Evolutionary conservation across 2,888 invertebrate species (phyloP), one percentile per base, ranked within the genome.

Genomic region (Gastracanthus pulcherrimus): DNA sequence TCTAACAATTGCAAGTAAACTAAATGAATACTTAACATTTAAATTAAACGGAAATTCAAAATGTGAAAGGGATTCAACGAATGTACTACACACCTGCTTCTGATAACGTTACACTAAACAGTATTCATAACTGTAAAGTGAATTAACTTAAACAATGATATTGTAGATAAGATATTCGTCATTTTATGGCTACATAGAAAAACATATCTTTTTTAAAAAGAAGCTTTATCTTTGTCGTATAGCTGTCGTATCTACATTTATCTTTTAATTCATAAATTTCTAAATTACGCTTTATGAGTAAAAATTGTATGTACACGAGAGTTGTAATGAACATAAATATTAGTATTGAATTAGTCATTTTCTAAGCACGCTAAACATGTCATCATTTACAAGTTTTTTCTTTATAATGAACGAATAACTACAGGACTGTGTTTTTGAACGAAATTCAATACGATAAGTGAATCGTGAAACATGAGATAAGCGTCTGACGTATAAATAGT

Each of bases 401-500:
- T 31, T 31, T 6, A 0, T 31, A 31, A 31, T 34, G 55, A 55
- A 55, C 26, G 11, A 55, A 23, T 55, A n/a, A n/a, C 9, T 19
- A 26, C n/a, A 11, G 9, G 26, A 23, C 23, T n/a, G 34, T 62
- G n/a, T n/a, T 34, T 66, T 66, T 31, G 16, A 48, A 69, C 38
- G 5, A 16, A 60, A 36, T 62, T 74, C 11, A 26, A 38, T 7
- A 31, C 23, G 67, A 76, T 66, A 76, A 76, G 31, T n/a, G 13
- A 41, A 76, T 67, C 48, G 48, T 36, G 13, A 19, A 26, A 45
- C 36, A 23, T 9, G 6, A 77, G 77, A 77, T 77, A 77, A 77
- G 77, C 38, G 41, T 9, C 4, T 16, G 7, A 26, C 48, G 48
- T 77, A 67, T 77, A 77, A 70, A 77, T 77, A 77, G 48, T 62